These are phyloP conservation scores for Harpegnathos saltator DNA, from an alignment of 1,140 invertebrate species.

Conservation along the genomic window DNA sequence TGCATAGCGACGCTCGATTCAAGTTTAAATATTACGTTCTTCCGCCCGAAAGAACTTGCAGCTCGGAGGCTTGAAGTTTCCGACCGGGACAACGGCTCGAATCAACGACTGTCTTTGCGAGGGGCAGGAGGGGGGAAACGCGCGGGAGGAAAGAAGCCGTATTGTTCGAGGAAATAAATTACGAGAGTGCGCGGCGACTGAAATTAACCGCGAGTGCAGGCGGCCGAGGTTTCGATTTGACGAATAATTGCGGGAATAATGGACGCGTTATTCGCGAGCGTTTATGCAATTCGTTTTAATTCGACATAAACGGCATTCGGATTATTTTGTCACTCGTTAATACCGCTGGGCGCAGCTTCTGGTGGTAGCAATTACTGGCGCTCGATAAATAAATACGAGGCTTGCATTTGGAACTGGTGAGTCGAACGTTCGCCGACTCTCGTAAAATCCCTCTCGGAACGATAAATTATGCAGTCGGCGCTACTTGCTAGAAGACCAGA, in stretches of 20 bases:
- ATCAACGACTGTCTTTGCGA: too few species aligned
- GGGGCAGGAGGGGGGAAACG: too few species aligned
- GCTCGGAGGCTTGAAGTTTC: too few species aligned
- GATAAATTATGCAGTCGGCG: slow-evolving; percentile 62
- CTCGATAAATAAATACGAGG: slow-evolving; percentile 58
- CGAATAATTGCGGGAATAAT: slow-evolving; percentile 6
- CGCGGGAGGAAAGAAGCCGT: not conserved
- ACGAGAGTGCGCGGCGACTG: not conserved
- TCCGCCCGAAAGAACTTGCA: too few species aligned
- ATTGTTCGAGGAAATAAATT: not conserved
- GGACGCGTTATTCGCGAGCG: not conserved
- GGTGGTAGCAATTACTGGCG: slow-evolving; percentile 38
- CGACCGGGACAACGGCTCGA: too few species aligned
- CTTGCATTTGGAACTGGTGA: slow-evolving; percentile 23
- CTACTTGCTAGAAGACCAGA: slow-evolving; percentile 43
- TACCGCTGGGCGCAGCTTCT: slow-evolving; percentile 8
- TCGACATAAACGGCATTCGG: slow-evolving; percentile 20
- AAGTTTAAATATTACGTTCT: too few species aligned
- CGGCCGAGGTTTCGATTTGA: slow-evolving; percentile 1
- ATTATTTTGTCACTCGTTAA: slow-evolving; percentile 49
- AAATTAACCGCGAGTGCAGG: not conserved
- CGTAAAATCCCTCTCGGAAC: slow-evolving; percentile 53
- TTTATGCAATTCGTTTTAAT: slow-evolving; percentile 45
- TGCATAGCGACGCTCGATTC: too few species aligned
- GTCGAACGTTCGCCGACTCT: slow-evolving; percentile 24